Evolutionary conservation across 2,113 vertebrate species (phyloP), one percentile per base, ranked within the genome.

Genomic region (Cavia aperea): DNA sequence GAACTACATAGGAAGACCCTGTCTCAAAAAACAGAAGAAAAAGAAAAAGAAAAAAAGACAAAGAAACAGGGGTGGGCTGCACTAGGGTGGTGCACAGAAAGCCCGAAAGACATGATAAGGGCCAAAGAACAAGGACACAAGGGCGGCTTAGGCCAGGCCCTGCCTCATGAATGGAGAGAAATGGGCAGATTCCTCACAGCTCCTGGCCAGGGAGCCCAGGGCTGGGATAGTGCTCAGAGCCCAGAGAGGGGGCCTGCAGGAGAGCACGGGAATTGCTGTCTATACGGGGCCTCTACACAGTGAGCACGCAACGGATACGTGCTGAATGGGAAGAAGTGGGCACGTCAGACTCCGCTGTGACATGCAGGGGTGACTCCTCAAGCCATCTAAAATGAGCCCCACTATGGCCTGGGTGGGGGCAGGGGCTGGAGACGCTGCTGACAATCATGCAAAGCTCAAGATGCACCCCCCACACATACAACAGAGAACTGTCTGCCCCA

Each of bases 171-270:
- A 29, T 1, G 10, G n/a, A 36, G 33, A 78, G 31, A 78, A 46
- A 10, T 15, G 31, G 51, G 46, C n/a, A 60, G 83, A 68, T 79
- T 58, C 62, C 29, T 36, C 15, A 78, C 79, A n/a, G 90, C 78
- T 49, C n/a, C 29, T 10, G 29, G 39, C 31, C 33, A 31, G 4
- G 31, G 70, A 36, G 49, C 66, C 49, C 58, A 78, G 13, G 7
- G 51, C 63, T 31, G 46, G 60, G 31, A 3, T 5, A 26, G 19
- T 60, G 21, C 63, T n/a, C 7, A 33, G 89, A n/a, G 43, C 66
- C n/a, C 62, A 4, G 26, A 24, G 56, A 31, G 70, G 10, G 23
- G 43, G 6, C 19, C 1, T 0, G 15, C 9, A 11, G 24, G 75
- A 43, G 26, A 86, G 15, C 29, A 65, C 82, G 36, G 49, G 43